phyloP scores from a whole-genome alignment of 2,888 invertebrate genomes.

The Ophonus ardosiacus region DNA sequence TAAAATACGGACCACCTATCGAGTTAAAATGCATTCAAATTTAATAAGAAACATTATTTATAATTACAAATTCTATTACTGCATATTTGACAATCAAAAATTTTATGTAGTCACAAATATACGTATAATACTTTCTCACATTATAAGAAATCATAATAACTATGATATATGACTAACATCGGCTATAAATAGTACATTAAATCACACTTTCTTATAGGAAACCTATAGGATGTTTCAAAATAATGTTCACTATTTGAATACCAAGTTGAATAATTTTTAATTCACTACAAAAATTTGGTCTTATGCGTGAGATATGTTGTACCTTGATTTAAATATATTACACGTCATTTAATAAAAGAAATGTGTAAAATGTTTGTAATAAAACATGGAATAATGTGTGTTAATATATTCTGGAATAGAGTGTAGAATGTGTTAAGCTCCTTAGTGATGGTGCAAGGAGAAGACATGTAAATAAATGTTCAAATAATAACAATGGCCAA shows the following conservation, averaged over 20 bases:
- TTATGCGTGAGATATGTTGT: not conserved
- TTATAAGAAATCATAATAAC: slow-evolving; percentile 16
- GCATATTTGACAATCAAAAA: slow-evolving; percentile 12
- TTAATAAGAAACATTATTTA: slow-evolving; percentile 20
- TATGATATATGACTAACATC: slow-evolving; percentile 39
- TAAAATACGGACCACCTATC: slow-evolving; percentile 21
- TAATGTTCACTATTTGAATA: not conserved
- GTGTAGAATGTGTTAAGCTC: not conserved
- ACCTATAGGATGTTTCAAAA: not conserved
- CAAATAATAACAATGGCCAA: slow-evolving; percentile 53
- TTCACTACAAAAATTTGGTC: not conserved
- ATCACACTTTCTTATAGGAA: slow-evolving; percentile 28
- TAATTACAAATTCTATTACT: slow-evolving; percentile 13
- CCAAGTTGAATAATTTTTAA: not conserved
- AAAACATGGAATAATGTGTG: not conserved
- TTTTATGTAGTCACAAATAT: slow-evolving; percentile 5
- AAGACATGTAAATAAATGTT: slow-evolving; percentile 49
- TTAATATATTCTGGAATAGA: not conserved
- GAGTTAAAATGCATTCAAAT: not conserved
- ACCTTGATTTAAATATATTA: not conserved
- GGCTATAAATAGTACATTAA: slow-evolving; percentile 51
- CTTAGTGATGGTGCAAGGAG: not conserved
- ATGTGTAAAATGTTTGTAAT: not conserved
- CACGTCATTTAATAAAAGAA: not conserved
- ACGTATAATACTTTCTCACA: not conserved